Conservation (phyloP, 1,140 invertebrate species). For the Fopius arisanus region DNA sequence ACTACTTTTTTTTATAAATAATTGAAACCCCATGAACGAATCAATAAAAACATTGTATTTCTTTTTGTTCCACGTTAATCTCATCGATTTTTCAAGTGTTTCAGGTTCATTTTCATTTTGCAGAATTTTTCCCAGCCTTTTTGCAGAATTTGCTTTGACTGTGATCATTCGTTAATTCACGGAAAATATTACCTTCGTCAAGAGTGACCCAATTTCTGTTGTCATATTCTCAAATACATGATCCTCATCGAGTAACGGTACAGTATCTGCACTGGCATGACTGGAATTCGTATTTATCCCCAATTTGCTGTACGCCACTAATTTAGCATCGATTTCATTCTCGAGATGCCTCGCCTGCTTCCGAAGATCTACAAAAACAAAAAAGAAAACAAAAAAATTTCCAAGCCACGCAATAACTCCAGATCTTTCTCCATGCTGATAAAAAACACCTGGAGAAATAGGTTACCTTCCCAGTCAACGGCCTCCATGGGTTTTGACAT, state of each 20-base stretch:
- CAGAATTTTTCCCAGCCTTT: no score
- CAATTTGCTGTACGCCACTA: slow-evolving; percentile 95
- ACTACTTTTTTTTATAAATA: no score
- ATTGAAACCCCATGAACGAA: no score
- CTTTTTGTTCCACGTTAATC: no score
- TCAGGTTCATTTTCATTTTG: neutral
- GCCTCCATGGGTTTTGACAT: slow-evolving; percentile 24
- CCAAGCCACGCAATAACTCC: neutral
- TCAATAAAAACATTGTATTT: no score
- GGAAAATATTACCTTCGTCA: slow-evolving; percentile 76
- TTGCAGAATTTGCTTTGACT: no score
- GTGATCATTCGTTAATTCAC: no score
- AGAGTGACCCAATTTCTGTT: slow-evolving; percentile 88
- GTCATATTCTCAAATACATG: slow-evolving; percentile 93
- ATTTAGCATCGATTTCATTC: slow-evolving; percentile 96
- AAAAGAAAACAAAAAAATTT: slow-evolving; percentile 1
- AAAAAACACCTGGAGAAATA: neutral
- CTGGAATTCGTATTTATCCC: slow-evolving; percentile 73
- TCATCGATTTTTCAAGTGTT: no score
- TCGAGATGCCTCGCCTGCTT: slow-evolving; percentile 93
- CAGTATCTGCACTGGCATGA: slow-evolving; percentile 71
- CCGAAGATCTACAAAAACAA: slow-evolving; percentile 77
- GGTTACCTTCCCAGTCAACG: slow-evolving; percentile 25
- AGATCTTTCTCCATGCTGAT: neutral
- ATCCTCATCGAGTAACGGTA: slow-evolving; percentile 84